Evolutionary conservation across 1,140 invertebrate genomes (phyloP), one percentile per base, ranked within the genome.

Genomic region (Chironomus tepperi): DNA sequence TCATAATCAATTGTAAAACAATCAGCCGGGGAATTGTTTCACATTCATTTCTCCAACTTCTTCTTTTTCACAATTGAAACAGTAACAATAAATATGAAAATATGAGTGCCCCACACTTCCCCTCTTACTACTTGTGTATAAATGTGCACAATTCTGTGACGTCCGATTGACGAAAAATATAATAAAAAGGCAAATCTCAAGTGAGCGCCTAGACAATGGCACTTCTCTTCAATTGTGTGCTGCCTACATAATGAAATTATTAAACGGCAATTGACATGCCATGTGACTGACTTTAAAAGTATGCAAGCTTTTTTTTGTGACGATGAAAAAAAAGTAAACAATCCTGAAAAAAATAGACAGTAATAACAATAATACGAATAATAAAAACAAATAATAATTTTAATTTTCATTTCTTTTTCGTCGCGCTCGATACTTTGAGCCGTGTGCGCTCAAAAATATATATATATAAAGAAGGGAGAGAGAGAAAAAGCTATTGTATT

Each of bases 201-300:
- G 8, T 15, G n/a, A n/a, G 47, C 47, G 47, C 12, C 47, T 70
- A 70, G 65, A 70, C 65, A 70, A 70, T 70, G 9, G 12, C 9
- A 57, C 47, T 47, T 15, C 9, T 12, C 9, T 47, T 12, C 43
- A 12, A 12, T 47, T 47, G 8, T 47, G 2, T 57, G 47, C 65
- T 70, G 65, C 65, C 65, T 70, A 70, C 65, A 70, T 70, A 70
- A 70, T 70, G 65, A 70, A 70, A 70, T 19, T 70, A 70, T 70
- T 70, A 70, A 70, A 70, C 16, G 16, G 65, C 6, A 70, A 70
- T 21, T 70, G 65, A 18, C 65, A 34, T 70, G 65, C 65, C 65
- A 70, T 70, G 19, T 70, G 65, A 70, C 19, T 70, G 65, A 57
- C 8, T 57, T 70, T 18, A 21, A 70, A 18, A 70, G 65, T 70